Percentiles rank a stretch among this genome's conserved stretches.
These are phyloP conservation scores for Platycnemis pennipes DNA, from an alignment of 2,888 invertebrate species.

Conservation along the genomic window DNA sequence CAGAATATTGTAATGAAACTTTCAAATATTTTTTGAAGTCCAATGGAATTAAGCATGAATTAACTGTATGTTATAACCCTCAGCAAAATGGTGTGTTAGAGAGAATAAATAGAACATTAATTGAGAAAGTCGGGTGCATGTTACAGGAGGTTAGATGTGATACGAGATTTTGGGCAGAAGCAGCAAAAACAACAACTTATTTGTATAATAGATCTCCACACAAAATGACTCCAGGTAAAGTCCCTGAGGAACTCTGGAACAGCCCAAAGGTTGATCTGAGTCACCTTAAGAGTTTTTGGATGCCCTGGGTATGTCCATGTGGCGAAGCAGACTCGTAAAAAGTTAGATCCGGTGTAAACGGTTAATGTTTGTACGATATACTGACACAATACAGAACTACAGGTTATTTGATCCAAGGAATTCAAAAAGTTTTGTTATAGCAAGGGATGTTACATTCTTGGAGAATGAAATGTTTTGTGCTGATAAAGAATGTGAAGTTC, in stretches of 20 bases:
- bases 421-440: slow-evolving; percentile 10
- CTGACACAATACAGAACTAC: slow-evolving; percentile 6
- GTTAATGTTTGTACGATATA: neutral
- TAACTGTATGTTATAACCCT: too few species aligned
- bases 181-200: too few species aligned
- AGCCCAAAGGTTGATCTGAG: neutral
- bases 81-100: too few species aligned
- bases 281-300: neutral
- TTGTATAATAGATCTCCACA: too few species aligned
- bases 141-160: neutral
- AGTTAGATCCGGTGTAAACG: neutral
- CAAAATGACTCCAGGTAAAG: too few species aligned
- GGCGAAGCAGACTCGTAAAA: neutral
- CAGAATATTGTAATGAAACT: too few species aligned
- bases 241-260: too few species aligned
- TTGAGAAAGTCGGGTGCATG: neutral
- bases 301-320: slow-evolving; percentile 18
- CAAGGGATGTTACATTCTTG: neutral
- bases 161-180: too few species aligned
- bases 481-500: neutral
- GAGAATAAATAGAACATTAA: too few species aligned
- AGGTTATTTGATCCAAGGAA: neutral
- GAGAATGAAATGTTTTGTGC: slow-evolving; percentile 24
- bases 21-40: too few species aligned
- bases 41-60: too few species aligned